phyloP scores from a whole-genome alignment of 2,113 vertebrate species.

The Bujurquina vittata region DNA sequence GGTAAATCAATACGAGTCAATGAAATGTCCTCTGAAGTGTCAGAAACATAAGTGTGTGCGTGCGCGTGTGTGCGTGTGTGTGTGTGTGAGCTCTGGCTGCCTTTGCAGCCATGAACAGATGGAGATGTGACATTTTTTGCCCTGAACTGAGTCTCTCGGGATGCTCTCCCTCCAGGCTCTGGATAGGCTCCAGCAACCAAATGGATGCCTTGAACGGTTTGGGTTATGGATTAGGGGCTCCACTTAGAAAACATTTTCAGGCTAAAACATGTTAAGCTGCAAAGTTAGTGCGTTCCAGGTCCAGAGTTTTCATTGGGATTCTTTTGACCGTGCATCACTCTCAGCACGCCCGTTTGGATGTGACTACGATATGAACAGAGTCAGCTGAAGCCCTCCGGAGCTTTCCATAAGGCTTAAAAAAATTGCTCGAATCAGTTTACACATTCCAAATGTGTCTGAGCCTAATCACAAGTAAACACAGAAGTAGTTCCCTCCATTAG shows the following conservation, averaged over 20 bases:
- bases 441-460: not conserved
- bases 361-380: not conserved
- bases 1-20: not conserved
- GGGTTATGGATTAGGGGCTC: not conserved
- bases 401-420: not conserved
- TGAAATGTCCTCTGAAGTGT: conserved; percentile 24
- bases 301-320: not conserved
- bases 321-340: not conserved
- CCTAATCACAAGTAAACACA: not conserved
- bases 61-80: not conserved
- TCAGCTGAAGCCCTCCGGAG: not conserved
- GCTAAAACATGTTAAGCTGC: not conserved
- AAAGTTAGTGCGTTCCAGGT: not conserved
- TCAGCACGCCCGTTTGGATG: not conserved
- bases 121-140: conserved; percentile 37
- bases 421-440: not conserved
- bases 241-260: not conserved
- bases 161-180: conserved; percentile 31
- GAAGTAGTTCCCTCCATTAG: not conserved
- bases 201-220: conserved; percentile 1
- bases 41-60: not conserved
- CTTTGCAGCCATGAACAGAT: conserved; percentile 47
- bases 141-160: conserved; percentile 35
- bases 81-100: conserved; percentile 20
- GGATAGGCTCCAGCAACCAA: conserved; percentile 43